Conservation (phyloP, 2,888 invertebrate species). For the Nomada fabriciana region DNA sequence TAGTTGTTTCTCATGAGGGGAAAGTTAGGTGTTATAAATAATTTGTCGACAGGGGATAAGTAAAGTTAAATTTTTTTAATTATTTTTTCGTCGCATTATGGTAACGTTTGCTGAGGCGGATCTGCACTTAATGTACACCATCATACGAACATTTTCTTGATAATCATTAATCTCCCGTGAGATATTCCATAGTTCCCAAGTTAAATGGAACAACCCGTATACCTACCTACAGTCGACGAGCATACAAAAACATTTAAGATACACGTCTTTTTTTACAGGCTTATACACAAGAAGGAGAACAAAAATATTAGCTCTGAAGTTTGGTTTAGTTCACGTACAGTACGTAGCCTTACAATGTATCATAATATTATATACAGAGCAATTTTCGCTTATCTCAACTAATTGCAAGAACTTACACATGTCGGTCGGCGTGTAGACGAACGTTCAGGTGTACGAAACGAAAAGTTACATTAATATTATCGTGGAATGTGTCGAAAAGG, state of each 20-base stretch:
- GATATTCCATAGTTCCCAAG: no score
- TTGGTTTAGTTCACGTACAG: slow-evolving; percentile 59
- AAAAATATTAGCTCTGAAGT: slow-evolving; percentile 58
- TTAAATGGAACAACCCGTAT: background rate
- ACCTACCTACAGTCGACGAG: slow-evolving; percentile 41
- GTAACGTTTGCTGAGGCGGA: no score
- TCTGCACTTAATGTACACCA: no score
- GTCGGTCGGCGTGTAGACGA: slow-evolving; percentile 36
- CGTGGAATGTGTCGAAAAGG: slow-evolving; percentile 69
- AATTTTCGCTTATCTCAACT: slow-evolving; percentile 17
- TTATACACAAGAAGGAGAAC: slow-evolving; percentile 32
- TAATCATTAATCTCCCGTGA: no score
- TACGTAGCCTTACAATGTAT: no score
- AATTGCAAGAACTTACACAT: background rate
- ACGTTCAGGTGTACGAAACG: slow-evolving; percentile 18
- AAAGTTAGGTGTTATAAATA: no score
- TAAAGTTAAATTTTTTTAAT: no score
- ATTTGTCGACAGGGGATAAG: no score
- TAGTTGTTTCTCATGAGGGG: no score
- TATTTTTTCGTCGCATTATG: no score
- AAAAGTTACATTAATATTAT: slow-evolving; percentile 31
- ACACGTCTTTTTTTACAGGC: slow-evolving; percentile 51
- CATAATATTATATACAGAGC: slow-evolving; percentile 46
- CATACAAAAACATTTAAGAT: slow-evolving; percentile 57
- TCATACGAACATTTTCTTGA: no score